A percentile compares a stretch with the other conserved stretches of the same genome.
Conservation (phyloP, 2,888 invertebrate species). For the Drosophila subquinaria region DNA sequence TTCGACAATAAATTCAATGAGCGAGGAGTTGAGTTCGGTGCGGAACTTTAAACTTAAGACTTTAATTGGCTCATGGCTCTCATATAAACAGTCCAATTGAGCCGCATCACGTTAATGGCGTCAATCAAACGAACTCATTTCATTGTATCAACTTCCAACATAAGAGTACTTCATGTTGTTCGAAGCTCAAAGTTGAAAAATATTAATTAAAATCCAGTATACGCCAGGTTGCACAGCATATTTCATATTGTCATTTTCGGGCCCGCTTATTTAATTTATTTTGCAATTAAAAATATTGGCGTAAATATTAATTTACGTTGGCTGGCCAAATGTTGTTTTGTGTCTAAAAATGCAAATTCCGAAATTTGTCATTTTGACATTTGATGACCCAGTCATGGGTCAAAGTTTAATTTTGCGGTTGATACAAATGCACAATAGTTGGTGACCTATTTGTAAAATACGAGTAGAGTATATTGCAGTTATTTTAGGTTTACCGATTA, state of each 20-base stretch:
- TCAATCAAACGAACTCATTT: conserved; percentile 35
- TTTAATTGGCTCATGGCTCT: conserved; percentile 51
- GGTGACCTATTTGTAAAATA: conserved; percentile 23
- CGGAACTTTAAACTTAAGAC: conserved; percentile 51
- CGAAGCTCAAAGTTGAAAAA: not conserved
- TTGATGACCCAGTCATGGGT: conserved; percentile 31
- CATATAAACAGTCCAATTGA: conserved; percentile 32
- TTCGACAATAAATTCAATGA: conserved; percentile 60
- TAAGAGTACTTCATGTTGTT: not conserved
- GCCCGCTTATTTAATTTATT: conserved; percentile 12
- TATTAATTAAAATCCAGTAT: conserved; percentile 40
- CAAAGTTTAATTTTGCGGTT: conserved; percentile 19
- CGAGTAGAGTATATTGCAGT: not conserved
- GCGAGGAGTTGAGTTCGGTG: conserved; percentile 1
- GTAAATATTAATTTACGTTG: conserved; percentile 3
- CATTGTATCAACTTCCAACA: conserved; percentile 11
- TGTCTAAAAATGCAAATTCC: conserved; percentile 27
- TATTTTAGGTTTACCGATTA: not conserved
- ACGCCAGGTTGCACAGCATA: conserved; percentile 13
- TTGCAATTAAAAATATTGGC: conserved; percentile 28
- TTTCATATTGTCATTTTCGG: not conserved
- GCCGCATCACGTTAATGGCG: conserved; percentile 31
- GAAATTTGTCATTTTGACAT: conserved; percentile 56
- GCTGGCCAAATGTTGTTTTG: conserved; percentile 2
- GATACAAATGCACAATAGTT: not conserved